Evolutionary conservation across 2,797 vertebrate genomes (phyloP), one percentile per base, ranked within the genome.

Genomic region (Prionace glauca): DNA sequence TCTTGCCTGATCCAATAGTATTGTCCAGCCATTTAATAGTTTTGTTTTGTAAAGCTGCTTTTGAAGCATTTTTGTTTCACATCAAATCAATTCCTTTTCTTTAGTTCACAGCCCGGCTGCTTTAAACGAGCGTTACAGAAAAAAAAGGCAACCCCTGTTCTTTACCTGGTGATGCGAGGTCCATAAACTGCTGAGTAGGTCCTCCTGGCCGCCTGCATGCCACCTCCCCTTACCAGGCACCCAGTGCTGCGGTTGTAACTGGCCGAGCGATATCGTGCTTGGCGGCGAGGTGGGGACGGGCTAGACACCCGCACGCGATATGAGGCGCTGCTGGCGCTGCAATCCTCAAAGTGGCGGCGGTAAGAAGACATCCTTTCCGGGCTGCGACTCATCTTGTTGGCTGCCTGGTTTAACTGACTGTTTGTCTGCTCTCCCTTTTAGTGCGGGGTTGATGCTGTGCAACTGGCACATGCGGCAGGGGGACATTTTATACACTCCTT

Each of bases 301-400:
- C 98, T 98, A 96, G 97, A 97, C 96, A 98, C 97, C 96, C 98
- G 97, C 96, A 98, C 97, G 96, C 98, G 97, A 96, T 97, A 97
- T 95, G 97, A 96, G 0, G 96, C 96, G 69, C 92, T 74, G 96
- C 96, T 97, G 84, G 32, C 69, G 96, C 24, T 74, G 67, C 96
- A 96, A 95, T 97, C 97, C 97, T 98, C 97, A 94, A 98, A 98
- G 96, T 98, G 97, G 65, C 97, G 97, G 87, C 97, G 96, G 95
- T 98, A 98, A 79, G 98, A 98, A 0, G 98, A 98, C 95, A 98
- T 98, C 96, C 98, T 98, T 69, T 97, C 98, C 0, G 96, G 97
- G 96, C 98, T 98, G 96, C 95, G 96, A 95, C 98, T 97, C 98
- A 98, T 98, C 94, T 0, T 97, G 87, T 22, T 10, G 96, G 95